A percentile compares a stretch with the other conserved stretches of the same genome.
Conservation (phyloP, 2,888 invertebrate species). For the Plagiodera versicolora region DNA sequence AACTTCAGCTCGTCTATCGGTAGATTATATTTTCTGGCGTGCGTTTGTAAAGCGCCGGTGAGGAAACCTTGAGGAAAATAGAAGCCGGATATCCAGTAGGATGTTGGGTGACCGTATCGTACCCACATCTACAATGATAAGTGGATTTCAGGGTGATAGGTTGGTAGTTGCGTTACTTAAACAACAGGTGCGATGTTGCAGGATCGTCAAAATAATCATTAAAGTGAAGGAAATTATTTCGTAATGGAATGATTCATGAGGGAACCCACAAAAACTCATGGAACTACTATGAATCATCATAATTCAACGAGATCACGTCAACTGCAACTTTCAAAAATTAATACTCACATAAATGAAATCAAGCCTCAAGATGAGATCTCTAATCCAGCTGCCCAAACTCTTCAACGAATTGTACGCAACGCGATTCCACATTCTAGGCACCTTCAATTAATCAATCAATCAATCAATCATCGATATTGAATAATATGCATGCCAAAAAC, state of each 20-base stretch:
- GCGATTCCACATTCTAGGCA: constrained; percentile 80
- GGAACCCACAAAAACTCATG: too few relatives aligned
- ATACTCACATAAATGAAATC: constrained; percentile 72
- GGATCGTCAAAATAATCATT: too few relatives aligned
- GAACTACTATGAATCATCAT: too few relatives aligned
- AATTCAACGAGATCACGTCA: too few relatives aligned
- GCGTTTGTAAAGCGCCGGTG: constrained; percentile 87
- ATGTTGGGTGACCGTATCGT: constrained; percentile 69
- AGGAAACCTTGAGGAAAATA: constrained; percentile 94
- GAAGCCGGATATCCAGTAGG: constrained; percentile 91
- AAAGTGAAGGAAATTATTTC: too few relatives aligned
- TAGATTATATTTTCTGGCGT: constrained; percentile 79
- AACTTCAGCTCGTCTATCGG: constrained; percentile 86
- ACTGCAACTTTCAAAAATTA: background rate
- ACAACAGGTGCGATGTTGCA: too few relatives aligned
- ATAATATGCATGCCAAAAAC: too few relatives aligned
- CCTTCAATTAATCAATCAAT: constrained; percentile 51
- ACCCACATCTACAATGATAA: constrained; percentile 66
- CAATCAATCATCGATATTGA: background rate
- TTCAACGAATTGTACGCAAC: constrained; percentile 87
- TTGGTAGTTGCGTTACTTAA: too few relatives aligned
- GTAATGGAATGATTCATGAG: too few relatives aligned
- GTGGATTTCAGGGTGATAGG: too few relatives aligned
- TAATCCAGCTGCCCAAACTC: constrained; percentile 82
- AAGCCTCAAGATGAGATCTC: constrained; percentile 77